These are phyloP conservation scores for Sitodiplosis mosellana DNA, from an alignment of 1,140 invertebrate species.

Conservation along the genomic window DNA sequence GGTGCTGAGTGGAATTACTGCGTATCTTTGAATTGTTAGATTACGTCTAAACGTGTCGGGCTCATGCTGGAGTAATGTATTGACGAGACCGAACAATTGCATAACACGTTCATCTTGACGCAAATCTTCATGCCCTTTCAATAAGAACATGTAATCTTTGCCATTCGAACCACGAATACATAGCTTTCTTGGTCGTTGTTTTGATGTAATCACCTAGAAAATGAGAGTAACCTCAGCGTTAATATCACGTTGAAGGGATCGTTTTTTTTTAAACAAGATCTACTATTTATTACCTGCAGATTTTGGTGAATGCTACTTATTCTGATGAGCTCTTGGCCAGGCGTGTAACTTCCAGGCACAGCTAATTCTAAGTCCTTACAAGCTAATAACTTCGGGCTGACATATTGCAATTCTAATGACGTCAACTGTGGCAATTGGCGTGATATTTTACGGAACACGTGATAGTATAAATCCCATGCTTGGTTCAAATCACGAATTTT, in stretches of 20 bases:
- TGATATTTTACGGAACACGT: constrained; percentile 89
- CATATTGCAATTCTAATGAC: constrained; percentile 82
- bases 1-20: constrained; percentile 93
- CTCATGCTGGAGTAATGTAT: constrained; percentile 85
- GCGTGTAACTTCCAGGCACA: constrained; percentile 89
- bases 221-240: constrained; percentile 2
- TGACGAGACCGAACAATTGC: constrained; percentile 98
- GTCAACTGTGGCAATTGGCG: constrained; percentile 82
- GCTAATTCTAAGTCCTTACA: constrained; percentile 87
- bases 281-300: constrained; percentile 41
- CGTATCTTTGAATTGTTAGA: constrained; percentile 86
- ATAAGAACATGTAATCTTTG: constrained; percentile 92
- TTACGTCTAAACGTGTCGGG: constrained; percentile 90
- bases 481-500: constrained; percentile 85
- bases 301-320: constrained; percentile 16
- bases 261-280: neutral
- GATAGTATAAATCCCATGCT: constrained; percentile 98
- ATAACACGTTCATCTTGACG: constrained; percentile 98
- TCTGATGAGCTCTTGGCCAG: constrained; percentile 46
- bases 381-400: constrained; percentile 76
- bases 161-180: constrained; percentile 90
- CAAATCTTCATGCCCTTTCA: constrained; percentile 98
- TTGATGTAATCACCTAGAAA: constrained; percentile 86
- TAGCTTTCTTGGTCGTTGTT: constrained; percentile 90
- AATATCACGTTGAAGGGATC: neutral